A percentile compares a stretch with the other conserved stretches of the same genome.
These are phyloP conservation scores for Urocolius indicus DNA, from an alignment of 2,113 vertebrate genomes.

Conservation along the genomic window DNA sequence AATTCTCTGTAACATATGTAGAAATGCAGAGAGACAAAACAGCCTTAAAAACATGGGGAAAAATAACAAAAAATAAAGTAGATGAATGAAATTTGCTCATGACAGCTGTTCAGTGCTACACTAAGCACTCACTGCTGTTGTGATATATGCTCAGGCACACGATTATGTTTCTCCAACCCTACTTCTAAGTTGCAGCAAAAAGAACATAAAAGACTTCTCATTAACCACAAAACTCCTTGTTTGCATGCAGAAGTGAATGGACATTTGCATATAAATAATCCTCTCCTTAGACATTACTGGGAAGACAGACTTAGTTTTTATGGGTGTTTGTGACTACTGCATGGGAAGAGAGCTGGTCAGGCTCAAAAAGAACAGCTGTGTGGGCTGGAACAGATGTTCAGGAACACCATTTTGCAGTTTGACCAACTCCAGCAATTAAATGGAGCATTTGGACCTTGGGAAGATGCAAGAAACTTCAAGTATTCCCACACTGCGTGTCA, in stretches of 20 bases:
- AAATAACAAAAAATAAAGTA: not conserved
- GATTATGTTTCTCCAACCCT: not conserved
- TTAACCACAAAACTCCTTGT: not conserved
- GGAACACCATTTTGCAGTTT: not conserved
- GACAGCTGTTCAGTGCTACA: not conserved
- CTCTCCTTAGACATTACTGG: not conserved
- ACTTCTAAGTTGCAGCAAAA: not conserved
- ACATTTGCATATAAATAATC: not conserved
- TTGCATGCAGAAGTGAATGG: not conserved
- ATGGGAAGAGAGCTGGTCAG: not conserved
- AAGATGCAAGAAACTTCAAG: not conserved
- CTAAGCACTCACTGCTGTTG: not conserved
- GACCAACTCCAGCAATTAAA: not conserved
- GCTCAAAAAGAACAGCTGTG: not conserved
- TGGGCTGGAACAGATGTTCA: not conserved
- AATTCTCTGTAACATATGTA: not conserved
- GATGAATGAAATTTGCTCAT: not conserved
- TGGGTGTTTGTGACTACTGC: not conserved
- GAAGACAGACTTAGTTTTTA: not conserved
- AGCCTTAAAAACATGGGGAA: not conserved
- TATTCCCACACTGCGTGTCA: fast-evolving
- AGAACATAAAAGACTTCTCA: not conserved
- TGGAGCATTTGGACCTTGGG: not conserved
- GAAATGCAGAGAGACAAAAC: not conserved
- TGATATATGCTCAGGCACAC: not conserved